phyloP scores from a whole-genome alignment of 1,140 invertebrate species.

The Glossosoma conforme region DNA sequence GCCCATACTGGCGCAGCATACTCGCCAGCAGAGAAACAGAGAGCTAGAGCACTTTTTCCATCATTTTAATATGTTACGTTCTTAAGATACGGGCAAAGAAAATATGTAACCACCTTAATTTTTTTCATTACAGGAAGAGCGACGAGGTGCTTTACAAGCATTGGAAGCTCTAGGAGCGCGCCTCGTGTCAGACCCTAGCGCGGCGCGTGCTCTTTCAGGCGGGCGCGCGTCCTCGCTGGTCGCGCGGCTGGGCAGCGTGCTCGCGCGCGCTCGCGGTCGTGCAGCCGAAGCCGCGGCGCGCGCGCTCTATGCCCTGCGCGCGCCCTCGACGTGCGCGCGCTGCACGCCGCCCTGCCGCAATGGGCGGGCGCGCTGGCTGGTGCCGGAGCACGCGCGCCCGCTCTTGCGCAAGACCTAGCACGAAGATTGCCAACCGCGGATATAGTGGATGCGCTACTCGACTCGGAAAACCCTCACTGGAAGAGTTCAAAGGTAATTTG shows the following conservation, averaged over 20 bases:
- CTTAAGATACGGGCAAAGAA: no score
- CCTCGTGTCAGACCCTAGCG: conserved; percentile 6
- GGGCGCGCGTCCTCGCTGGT: conserved; percentile 9
- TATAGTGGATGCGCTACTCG: conserved; percentile 58
- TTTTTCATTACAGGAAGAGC: conserved; percentile 26
- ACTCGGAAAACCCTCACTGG: conserved; percentile 58
- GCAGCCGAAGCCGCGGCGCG: conserved; percentile 8
- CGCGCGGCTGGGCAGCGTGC: conserved; percentile 13
- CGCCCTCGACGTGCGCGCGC: neutral
- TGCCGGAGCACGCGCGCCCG: conserved; percentile 1
- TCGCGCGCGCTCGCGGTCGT: conserved; percentile 12
- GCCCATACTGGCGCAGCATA: no score
- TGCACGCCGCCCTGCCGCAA: conserved; percentile 9
- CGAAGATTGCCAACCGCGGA: conserved; percentile 50
- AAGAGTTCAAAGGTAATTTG: conserved; percentile 59
- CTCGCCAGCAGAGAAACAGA: no score
- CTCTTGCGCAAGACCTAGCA: conserved; percentile 15
- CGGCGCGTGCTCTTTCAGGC: neutral
- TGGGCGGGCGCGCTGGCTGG: conserved; percentile 15
- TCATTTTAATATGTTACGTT: no score
- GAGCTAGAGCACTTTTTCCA: no score
- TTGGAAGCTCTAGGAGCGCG: conserved; percentile 19
- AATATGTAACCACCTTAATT: no score
- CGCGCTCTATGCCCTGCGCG: conserved; percentile 10
- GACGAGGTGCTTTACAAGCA: conserved; percentile 18